Evolutionary conservation across 2,888 invertebrate species (phyloP), one percentile per base, ranked within the genome.

Genomic region (Apodemia mormo): DNA sequence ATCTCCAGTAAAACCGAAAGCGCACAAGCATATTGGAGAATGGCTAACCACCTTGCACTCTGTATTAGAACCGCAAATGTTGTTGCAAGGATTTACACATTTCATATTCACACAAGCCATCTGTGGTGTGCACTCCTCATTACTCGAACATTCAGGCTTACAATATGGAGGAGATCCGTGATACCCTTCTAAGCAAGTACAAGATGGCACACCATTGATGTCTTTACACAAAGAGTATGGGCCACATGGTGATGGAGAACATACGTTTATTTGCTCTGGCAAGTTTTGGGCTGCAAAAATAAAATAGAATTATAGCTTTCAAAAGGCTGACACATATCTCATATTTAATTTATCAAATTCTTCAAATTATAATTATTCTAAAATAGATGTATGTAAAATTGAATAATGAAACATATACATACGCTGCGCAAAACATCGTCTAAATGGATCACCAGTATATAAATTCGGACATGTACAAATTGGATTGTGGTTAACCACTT

Each of bases 161-260:
- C 97, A 97, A 77, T 96, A 95, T 3, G 97, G 97, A 67, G 97
- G 96, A 73, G 94, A 93, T 40, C 97, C 96, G 64, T 94, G 93
- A 79, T 95, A 96, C 70, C 95, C 94, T 69, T 95, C 94, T 68
- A 95, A 83, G 78, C 97, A 97, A 52, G 96, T 96, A 80, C 97
- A 97, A 0, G 96, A 95, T 3, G 96, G 96, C 9, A 95, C 94
- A 75, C 95, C 95, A 73, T 96, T 96, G 12, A 94, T 85, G 70
- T 95, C 94, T 83, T 94, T 94, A 81, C 97, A 97, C 77, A 96
- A 94, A 0, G 97, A 94, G 81, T 96, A 96, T 0, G 96, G 95
- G 12, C 97, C 97, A 82, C 97, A 97, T 4, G 97, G 97, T 64
- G 96, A 96, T 66, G 97, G 96, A 70, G 94, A 93, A 79, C 97